Evolutionary conservation across 2,888 invertebrate genomes (phyloP).

Genomic region (Drosophila bunnanda): DNA sequence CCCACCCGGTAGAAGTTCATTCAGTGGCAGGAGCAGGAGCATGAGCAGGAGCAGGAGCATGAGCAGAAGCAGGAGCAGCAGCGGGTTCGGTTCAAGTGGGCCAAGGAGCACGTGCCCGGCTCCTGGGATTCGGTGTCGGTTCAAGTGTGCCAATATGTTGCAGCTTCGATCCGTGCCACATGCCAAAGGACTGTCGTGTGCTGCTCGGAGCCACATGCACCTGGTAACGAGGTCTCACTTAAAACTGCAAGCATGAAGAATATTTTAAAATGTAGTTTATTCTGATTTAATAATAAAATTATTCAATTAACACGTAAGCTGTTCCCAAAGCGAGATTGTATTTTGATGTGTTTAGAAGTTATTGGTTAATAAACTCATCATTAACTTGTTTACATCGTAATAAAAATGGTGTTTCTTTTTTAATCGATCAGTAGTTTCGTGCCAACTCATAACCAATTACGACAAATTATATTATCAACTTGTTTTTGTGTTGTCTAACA

Average conservation of each 20-base stretch:
- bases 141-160: conserved; percentile 78
- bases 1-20: conserved; percentile 38
- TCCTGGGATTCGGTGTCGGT: conserved; percentile 41
- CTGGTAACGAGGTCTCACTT: neutral
- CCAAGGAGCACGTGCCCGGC: conserved; percentile 73
- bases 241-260: conserved; percentile 2
- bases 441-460: neutral
- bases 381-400: no score
- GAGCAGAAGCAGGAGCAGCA: conserved; percentile 6
- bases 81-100: conserved; percentile 65
- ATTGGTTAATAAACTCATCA: neutral
- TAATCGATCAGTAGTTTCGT: neutral
- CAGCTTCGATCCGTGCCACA: conserved; percentile 69
- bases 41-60: conserved; percentile 1
- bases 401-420: neutral
- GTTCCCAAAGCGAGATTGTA: neutral
- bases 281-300: neutral
- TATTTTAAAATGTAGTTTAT: neutral
- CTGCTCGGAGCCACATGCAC: neutral
- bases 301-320: neutral
- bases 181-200: conserved; percentile 52
- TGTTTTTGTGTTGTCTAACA: neutral
- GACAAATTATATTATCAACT: neutral
- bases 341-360: neutral
- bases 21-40: conserved; percentile 17